These are phyloP conservation scores for Sarcophaga carnaria DNA, from an alignment of 2,888 invertebrate species.

Conservation along the genomic window DNA sequence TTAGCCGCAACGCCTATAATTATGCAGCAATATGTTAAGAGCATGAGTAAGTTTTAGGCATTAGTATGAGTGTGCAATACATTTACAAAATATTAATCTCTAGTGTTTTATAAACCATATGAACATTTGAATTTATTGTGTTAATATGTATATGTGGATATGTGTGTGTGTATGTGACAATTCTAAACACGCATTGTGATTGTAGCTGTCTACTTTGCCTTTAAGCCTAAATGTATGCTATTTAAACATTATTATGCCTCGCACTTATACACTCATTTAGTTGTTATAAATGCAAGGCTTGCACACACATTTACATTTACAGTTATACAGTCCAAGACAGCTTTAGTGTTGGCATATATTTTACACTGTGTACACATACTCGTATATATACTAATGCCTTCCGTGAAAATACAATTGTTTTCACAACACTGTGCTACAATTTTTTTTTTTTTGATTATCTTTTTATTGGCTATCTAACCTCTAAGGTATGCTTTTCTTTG, in stretches of 20 bases:
- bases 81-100: conserved; percentile 52
- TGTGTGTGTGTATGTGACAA: conserved; percentile 24
- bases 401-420: background rate
- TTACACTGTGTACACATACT: background rate
- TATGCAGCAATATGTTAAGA: background rate
- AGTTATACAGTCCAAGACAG: background rate
- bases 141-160: background rate
- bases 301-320: background rate
- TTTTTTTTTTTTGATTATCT: background rate
- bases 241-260: background rate
- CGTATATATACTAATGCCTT: too few relatives aligned
- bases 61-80: conserved; percentile 1
- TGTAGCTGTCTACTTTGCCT: background rate
- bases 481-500: background rate
- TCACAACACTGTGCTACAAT: background rate
- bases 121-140: conserved; percentile 52
- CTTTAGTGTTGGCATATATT: background rate
- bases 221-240: background rate
- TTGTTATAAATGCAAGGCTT: background rate
- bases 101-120: conserved; percentile 48
- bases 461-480: too few relatives aligned
- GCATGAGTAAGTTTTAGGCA: background rate
- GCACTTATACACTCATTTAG: background rate
- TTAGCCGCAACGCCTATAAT: background rate
- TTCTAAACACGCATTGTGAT: conserved; percentile 41